Evolutionary conservation across 2,888 invertebrate genomes (phyloP).

Genomic region (Aleiodes leptofemur): DNA sequence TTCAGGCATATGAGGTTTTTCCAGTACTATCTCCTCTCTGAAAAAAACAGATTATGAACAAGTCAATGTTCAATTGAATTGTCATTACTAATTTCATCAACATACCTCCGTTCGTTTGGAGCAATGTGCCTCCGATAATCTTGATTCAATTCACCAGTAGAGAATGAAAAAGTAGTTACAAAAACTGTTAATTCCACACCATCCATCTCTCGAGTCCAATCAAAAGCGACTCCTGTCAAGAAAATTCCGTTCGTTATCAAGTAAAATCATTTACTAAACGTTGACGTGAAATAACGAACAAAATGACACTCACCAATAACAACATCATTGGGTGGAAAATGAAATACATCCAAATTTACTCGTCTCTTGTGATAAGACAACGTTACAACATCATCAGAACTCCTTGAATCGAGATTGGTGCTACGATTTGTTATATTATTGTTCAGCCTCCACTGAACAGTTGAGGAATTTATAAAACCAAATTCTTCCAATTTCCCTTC

Average conservation of each 20-base stretch:
- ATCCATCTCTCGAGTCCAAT: too few species aligned
- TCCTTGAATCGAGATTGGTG: too few species aligned
- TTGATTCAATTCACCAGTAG: too few species aligned
- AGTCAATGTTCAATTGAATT: too few species aligned
- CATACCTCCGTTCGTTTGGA: too few species aligned
- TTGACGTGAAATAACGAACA: neutral
- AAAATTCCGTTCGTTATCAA: too few species aligned
- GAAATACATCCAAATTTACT: neutral
- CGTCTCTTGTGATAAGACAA: conserved; percentile 11
- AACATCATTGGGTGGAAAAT: neutral
- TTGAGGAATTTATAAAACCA: conserved; percentile 1
- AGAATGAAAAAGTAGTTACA: too few species aligned
- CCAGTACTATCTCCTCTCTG: neutral
- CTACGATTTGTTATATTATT: neutral
- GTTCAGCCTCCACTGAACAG: neutral
- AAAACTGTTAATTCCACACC: too few species aligned
- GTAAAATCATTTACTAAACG: too few species aligned
- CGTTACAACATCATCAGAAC: neutral
- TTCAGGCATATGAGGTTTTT: neutral
- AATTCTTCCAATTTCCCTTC: neutral
- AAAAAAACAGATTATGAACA: neutral
- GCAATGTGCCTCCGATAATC: too few species aligned
- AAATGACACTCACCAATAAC: neutral
- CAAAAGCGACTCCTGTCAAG: too few species aligned
- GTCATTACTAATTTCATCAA: too few species aligned